Evolutionary conservation across 2,113 vertebrate species (phyloP), one percentile per base, ranked within the genome.

Genomic region (Rhabdomys dilectus): DNA sequence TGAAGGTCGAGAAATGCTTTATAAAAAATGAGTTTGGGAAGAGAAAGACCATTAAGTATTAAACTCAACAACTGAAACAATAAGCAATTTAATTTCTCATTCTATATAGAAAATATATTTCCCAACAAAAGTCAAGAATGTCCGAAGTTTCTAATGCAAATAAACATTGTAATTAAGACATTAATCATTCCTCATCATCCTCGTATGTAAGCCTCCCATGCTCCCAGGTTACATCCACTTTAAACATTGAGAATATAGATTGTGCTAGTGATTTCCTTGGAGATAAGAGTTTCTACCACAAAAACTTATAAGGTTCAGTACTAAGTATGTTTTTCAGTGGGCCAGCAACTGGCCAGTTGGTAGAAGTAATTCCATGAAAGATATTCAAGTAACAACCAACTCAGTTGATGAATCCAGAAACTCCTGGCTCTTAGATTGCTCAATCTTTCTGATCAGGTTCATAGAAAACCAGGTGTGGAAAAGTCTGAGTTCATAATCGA

Each of bases 401-500:
- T 76, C 99, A 99, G 68, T 99, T 99, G 97, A 98, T 98, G 95
- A 99, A 99, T 97, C 99, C 99, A 53, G 99, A 99, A 98, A 99
- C 99, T 34, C 99, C 99, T 5, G 99, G 99, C 66, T 99, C 99
- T 99, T 93, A 99, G 99, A 93, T 99, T 99, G 92, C 99, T 99
- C 93, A 99, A 99, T 97, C 99, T 99, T 93, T 99, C 99, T 45
- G 99, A 99, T 96, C 99, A 99, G 98, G 99, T 99, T 97, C 99
- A 99, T 94, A 99, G 99, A 53, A 99, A 99, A 97, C 99, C 99
- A 17, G 99, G 99, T 85, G 99, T 99, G 95, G 99, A 99, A 81
- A 99, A 99, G 1, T 99, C 99, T 98, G 99, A 99, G 98, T 99
- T 99, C 97, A 99, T 99, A 7, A 99, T 99, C 36, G 7, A 99